Base-by-base conservation (phyloP, 2,888 invertebrate genomes). In the Acrobasis consociella region DNA sequence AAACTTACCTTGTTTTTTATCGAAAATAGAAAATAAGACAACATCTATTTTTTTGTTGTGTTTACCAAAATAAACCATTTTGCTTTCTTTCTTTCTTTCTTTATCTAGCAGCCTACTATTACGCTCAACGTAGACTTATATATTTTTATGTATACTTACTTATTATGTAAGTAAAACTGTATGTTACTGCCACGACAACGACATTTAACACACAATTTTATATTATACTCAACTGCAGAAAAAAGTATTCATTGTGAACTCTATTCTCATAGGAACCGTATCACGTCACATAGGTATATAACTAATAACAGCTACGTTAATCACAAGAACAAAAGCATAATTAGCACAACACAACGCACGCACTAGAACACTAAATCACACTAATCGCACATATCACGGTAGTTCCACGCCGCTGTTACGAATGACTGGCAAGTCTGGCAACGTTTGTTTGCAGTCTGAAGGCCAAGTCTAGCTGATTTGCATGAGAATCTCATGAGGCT, bases 401-500 rank as follows among this genome's bases (percentile, higher is more conserved):
- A 38, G 9, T 51, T 51, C 71, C 71, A 67, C 71, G 77, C 78
- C 72, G 73, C 81, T 70, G 69, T 66, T 69, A 67, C 72, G 69
- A 67, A 63, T 67, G 73, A 70, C 69, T 63, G 74, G 68, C 73
- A 73, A 72, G 73, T 70, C 69, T 63, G 74, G 64, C 69, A 69
- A 71, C 78, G 69, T 81, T 83, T 82, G 82, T 75, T 73, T 73
- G 63, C 62, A 58, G 55, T 50, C 64, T 64, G 67, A 68, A 72
- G 70, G 62, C 67, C 68, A 65, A 79, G 70, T 80, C 75, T 77
- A 73, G 73, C 75, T 77, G 75, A 91, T 91, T 91, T 88, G 82
- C 91, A 91, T 91, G 69, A 85, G 81, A 89, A 91, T 72, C 69
- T 65, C 71, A 77, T 75, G 77, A 80, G 77, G 72, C 64, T 55